Evolutionary conservation across 2,888 invertebrate genomes (phyloP), one percentile per base, ranked within the genome.

Genomic region (Rhorus exstirpatorius): DNA sequence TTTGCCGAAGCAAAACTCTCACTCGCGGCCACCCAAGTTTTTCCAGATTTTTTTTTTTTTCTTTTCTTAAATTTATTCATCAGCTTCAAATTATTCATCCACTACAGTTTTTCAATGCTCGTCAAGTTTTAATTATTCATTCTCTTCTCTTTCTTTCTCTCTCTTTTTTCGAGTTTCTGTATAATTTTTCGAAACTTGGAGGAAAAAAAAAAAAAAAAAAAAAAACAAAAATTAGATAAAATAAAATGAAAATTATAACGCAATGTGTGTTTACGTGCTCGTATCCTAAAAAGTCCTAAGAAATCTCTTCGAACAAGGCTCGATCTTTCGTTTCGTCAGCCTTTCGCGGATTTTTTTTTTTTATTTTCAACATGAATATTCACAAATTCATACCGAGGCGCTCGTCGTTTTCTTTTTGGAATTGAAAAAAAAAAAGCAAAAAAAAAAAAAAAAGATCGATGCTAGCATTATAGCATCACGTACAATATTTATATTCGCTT

Each of bases 71-170:
- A 79, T 87, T 90, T 87, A 88, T 89, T 88, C 70, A 86, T 88
- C 83, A 84, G 86, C 79, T 87, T 88, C 79, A 84, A 88, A 86
- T 82, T 87, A 88, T n/a, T 88, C 84, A 88, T 88, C 89, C 86
- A 88, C 87, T 88, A 89, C 88, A 88, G 86, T 87, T 85, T 87
- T 87, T 87, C 85, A 88, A 88, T 82, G 85, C 87, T 79, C 83
- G 79, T 89, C 86, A 84, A 60, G 75, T 79, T 85, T 72, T 78
- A 31, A 12, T 58, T 21, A n/a, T 75, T 75, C 68, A 75, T 78
- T 78, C 17, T 46, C 38, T 76, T 76, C 78, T 81, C 76, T 55
- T 80, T 81, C 17, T 55, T 61, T 14, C 61, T 70, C 60, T 53
- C 26, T 74, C 55, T n/a, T n/a, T n/a, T n/a, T n/a, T 86, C 80